These are phyloP conservation scores for Leucoptera coffeella DNA, from an alignment of 2,888 invertebrate genomes.

Conservation along the genomic window DNA sequence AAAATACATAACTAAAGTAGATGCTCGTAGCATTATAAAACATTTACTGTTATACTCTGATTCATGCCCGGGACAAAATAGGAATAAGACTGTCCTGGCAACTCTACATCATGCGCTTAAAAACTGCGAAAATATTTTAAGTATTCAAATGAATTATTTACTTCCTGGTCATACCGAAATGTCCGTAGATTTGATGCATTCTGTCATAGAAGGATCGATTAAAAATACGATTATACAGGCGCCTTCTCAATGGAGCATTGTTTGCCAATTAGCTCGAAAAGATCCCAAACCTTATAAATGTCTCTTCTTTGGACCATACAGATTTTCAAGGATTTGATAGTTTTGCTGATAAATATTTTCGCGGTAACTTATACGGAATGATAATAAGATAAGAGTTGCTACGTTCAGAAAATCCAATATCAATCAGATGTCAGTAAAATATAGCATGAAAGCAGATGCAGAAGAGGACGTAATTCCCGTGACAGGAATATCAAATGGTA, in stretches of 20 bases:
- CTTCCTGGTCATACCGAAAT: slow-evolving; percentile 14
- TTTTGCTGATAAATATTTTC: slow-evolving; percentile 1
- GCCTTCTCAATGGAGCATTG: slow-evolving; percentile 10
- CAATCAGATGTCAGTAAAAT: background rate
- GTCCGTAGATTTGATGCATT: slow-evolving; percentile 11
- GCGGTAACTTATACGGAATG: background rate
- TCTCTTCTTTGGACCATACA: slow-evolving; percentile 5
- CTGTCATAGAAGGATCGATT: slow-evolving; percentile 9
- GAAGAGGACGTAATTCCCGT: background rate
- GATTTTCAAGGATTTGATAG: slow-evolving; percentile 3
- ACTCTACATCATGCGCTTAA: slow-evolving; percentile 8
- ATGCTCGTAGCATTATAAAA: slow-evolving; percentile 6
- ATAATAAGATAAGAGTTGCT: background rate
- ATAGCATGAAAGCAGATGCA: background rate
- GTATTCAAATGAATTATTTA: slow-evolving; percentile 12
- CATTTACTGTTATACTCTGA: slow-evolving; percentile 8
- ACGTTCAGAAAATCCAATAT: background rate
- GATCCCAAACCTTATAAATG: slow-evolving; percentile 8
- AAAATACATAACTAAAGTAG: slow-evolving; percentile 10
- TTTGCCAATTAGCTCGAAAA: slow-evolving; percentile 8
- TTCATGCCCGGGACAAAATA: slow-evolving; percentile 8
- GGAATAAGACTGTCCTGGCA: slow-evolving; percentile 8
- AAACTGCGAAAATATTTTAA: slow-evolving; percentile 7
- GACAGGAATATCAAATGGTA: background rate
- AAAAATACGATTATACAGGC: slow-evolving; percentile 9